Percentiles rank a stretch among this genome's conserved stretches.
Conservation (phyloP, 2,797 vertebrate species). For the Pantherophis vulpinus region DNA sequence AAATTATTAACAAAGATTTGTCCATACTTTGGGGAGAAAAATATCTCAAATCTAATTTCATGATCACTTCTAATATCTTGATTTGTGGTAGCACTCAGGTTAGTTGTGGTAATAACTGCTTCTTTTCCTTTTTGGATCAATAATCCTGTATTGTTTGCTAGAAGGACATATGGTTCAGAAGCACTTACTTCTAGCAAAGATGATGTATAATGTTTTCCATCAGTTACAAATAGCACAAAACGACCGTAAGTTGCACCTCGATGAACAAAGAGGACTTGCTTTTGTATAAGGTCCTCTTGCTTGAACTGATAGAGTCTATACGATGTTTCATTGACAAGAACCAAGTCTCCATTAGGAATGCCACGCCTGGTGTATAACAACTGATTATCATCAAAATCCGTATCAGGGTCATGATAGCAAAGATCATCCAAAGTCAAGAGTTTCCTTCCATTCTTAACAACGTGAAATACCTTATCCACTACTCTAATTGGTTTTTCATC, state of each 20-base stretch:
- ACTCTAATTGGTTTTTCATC: conserved; percentile 85
- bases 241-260: conserved; percentile 76
- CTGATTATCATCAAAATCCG: conserved; percentile 83
- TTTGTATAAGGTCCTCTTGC: conserved; percentile 82
- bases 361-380: conserved; percentile 84
- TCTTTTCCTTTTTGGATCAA: conserved; percentile 83
- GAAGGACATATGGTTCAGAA: conserved; percentile 79
- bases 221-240: conserved; percentile 90
- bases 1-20: conserved; percentile 69
- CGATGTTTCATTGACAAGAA: conserved; percentile 78
- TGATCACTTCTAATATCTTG: conserved; percentile 80
- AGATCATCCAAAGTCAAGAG: conserved; percentile 83
- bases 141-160: conserved; percentile 82
- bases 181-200: conserved; percentile 84
- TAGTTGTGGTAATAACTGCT: conserved; percentile 69
- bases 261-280: conserved; percentile 82
- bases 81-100: conserved; percentile 85
- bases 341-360: conserved; percentile 88
- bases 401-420: conserved; percentile 83
- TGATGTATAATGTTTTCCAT: conserved; percentile 84
- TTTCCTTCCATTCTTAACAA: conserved; percentile 79
- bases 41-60: conserved; percentile 75
- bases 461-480: conserved; percentile 82
- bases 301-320: conserved; percentile 84
- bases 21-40: conserved; percentile 76